Conservation (phyloP, 2,797 vertebrate genomes). For the Platyrinchus mystaceus region DNA sequence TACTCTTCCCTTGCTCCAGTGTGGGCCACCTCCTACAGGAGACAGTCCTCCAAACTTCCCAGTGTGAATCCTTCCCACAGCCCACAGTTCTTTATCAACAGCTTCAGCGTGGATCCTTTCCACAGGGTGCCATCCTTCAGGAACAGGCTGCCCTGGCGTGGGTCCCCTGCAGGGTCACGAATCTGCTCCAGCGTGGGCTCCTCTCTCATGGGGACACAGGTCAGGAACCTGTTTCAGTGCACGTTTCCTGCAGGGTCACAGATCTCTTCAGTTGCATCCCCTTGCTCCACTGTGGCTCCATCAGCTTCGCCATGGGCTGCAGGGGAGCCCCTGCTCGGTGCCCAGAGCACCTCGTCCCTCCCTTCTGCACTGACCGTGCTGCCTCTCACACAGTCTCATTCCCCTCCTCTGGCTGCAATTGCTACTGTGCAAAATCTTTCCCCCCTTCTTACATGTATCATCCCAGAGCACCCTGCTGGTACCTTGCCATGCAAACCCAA, state of each 20-base stretch:
- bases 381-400: background rate
- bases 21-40: background rate
- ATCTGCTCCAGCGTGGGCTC: rapidly evolving
- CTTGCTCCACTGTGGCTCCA: no score
- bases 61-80: rapidly evolving
- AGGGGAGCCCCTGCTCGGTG: rapidly evolving
- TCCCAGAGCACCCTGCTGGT: background rate
- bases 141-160: background rate
- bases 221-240: background rate
- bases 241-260: background rate
- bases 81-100: background rate
- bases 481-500: background rate
- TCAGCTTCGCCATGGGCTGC: rapidly evolving
- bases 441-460: rapidly evolving
- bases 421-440: background rate
- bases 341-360: background rate
- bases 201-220: no score
- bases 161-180: no score
- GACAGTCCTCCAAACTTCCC: background rate
- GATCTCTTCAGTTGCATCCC: background rate
- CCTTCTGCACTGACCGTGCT: background rate
- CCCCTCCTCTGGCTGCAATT: background rate
- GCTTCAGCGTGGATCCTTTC: background rate
- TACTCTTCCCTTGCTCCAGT: background rate
- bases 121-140: background rate